Conservation (phyloP, 2,888 invertebrate genomes). For the Troides aeacus region DNA sequence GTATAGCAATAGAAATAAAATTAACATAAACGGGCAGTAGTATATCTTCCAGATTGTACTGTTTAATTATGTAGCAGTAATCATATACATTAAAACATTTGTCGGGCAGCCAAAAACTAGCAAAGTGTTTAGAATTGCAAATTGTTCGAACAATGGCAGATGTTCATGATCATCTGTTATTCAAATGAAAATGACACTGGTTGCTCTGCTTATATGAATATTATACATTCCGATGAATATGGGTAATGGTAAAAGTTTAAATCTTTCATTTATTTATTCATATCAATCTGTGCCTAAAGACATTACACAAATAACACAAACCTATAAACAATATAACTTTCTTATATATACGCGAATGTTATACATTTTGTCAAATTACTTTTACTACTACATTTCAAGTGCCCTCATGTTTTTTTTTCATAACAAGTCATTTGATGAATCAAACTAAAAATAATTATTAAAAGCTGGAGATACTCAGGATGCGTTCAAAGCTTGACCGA, state of each 20-base stretch:
- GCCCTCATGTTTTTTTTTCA: too few species aligned
- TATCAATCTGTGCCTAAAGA: too few species aligned
- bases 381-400: too few species aligned
- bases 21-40: too few species aligned
- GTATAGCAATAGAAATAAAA: too few species aligned
- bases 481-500: too few species aligned
- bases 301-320: background rate
- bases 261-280: background rate
- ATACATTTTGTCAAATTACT: too few species aligned
- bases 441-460: too few species aligned
- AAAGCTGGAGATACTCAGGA: too few species aligned
- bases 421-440: too few species aligned
- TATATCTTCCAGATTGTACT: background rate
- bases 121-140: conserved; percentile 25
- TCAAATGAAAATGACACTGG: conserved; percentile 24
- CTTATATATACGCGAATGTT: background rate
- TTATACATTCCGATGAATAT: background rate
- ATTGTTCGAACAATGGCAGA: conserved; percentile 24
- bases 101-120: conserved; percentile 11
- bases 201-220: conserved; percentile 15
- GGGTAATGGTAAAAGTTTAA: background rate
- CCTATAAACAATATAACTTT: background rate
- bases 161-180: conserved; percentile 24
- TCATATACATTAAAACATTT: conserved; percentile 13
- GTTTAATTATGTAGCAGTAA: background rate